Evolutionary conservation across 2,113 vertebrate species (phyloP), one percentile per base, ranked within the genome.

Genomic region (Lepisosteus oculatus): DNA sequence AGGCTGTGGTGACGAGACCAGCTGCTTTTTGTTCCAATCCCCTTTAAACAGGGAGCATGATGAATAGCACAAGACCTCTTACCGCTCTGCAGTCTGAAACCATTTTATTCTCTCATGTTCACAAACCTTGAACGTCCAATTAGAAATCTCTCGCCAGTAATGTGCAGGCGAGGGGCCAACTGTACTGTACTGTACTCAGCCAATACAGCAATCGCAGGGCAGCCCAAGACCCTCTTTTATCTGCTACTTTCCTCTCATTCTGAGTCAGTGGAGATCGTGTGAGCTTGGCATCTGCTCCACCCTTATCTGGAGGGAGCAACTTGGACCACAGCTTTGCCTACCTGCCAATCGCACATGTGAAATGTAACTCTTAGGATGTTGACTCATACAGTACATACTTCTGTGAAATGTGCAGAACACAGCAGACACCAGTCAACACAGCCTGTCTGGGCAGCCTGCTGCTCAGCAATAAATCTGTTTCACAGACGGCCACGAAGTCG

Each of bases 341-440:
- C 61, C 65, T 72, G 72, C 74, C 72, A 81, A 79, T 83, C 73
- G 77, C 74, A 73, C 75, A 78, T 79, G 68, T 14, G n/a, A 73
- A 79, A 76, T 77, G 45, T 72, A 54, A 69, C 82, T 79, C 73
- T 65, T 79, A 65, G 79, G 79, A 80, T 75, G 17, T 69, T 8
- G 2, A 65, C 74, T 85, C 83, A 86, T 84, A 86, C 29, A 29
- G 29, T 29, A 81, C 83, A 84, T 86, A 84, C 77, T 81, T 85
- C 71, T 77, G 61, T 84, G 83, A 81, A 82, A 83, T 81, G 80
- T 83, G 83, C 79, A 77, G 76, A 83, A 79, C 78, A 84, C 75
- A 72, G 55, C 13, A 51, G 63, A 76, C 69, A n/a, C 15, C 9
- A 13, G 47, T 62, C 61, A 64, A 12, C 13, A 54, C 7, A 43